Percentiles rank a stretch among this genome's conserved stretches.
Evolutionary conservation across 2,888 invertebrate genomes (phyloP).

Genomic region (Mesochorus sp.): DNA sequence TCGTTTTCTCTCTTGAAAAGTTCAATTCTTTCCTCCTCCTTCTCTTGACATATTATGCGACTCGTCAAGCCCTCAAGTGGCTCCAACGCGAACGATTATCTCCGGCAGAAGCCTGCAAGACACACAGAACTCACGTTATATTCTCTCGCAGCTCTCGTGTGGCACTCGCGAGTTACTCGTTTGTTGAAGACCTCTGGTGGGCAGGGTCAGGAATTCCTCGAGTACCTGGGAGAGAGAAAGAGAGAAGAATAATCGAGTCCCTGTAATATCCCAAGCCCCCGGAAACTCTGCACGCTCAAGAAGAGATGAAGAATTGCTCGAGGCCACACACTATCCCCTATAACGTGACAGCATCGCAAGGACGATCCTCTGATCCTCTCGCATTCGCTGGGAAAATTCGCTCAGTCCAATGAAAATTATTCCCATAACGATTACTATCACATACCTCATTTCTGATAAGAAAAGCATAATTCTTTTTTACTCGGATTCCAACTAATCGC

Average conservation of each 20-base stretch:
- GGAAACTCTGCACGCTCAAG: slow-evolving; percentile 56
- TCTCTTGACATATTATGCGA: not conserved
- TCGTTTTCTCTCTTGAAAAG: not conserved
- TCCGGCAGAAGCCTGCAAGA: no score
- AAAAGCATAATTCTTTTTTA: no score
- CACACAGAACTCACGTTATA: no score
- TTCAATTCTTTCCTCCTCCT: not conserved
- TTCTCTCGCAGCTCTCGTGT: no score
- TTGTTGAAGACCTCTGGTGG: slow-evolving; percentile 66
- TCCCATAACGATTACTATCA: no score
- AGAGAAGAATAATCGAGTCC: slow-evolving; percentile 72
- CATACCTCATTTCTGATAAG: no score
- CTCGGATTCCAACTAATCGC: no score
- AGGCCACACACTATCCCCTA: slow-evolving; percentile 74
- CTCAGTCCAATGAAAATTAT: no score
- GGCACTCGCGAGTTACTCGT: no score
- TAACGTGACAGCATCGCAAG: no score
- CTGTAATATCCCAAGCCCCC: slow-evolving; percentile 71
- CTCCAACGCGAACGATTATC: slow-evolving; percentile 69
- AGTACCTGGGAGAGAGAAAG: slow-evolving; percentile 72
- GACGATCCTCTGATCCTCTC: slow-evolving; percentile 66
- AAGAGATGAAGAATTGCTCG: slow-evolving; percentile 65
- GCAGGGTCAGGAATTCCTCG: slow-evolving; percentile 78
- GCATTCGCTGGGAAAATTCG: no score
- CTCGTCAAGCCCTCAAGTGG: not conserved